Evolutionary conservation across 2,113 vertebrate species (phyloP).

Genomic region (Oryzias curvinotus): DNA sequence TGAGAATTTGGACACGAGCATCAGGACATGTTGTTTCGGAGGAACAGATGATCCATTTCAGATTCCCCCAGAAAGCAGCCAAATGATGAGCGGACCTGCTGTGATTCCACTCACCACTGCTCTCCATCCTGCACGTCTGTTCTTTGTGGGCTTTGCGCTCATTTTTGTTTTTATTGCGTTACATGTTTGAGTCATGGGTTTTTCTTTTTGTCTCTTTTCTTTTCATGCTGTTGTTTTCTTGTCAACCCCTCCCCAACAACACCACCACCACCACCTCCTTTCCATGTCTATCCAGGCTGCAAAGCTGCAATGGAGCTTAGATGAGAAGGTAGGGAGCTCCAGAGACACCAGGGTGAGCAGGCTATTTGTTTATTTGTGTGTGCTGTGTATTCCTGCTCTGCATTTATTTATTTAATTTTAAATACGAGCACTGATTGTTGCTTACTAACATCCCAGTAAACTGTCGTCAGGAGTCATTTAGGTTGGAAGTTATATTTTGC

Average conservation of each 20-base stretch:
- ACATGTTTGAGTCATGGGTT: constrained; percentile 57
- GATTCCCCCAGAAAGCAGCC: not conserved
- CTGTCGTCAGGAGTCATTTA: too few relatives aligned
- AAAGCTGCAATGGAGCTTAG: constrained; percentile 80
- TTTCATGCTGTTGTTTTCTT: constrained; percentile 46
- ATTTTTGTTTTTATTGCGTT: constrained; percentile 32
- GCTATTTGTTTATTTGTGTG: constrained; percentile 55
- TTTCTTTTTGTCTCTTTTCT: constrained; percentile 45
- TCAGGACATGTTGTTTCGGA: not conserved
- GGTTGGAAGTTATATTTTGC: too few relatives aligned
- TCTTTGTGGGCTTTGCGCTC: constrained; percentile 25
- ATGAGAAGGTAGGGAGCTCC: constrained; percentile 79
- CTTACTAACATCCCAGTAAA: not conserved
- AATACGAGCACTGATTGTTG: not conserved
- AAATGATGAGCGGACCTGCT: constrained; percentile 25
- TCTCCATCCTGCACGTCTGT: constrained; percentile 40
- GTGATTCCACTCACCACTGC: constrained; percentile 36
- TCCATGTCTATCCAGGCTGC: constrained; percentile 77
- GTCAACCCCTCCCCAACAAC: constrained; percentile 19
- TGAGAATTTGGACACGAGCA: too few relatives aligned
- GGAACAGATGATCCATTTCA: not conserved
- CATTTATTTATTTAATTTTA: constrained; percentile 7
- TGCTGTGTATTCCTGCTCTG: constrained; percentile 44
- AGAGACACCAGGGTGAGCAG: constrained; percentile 76
- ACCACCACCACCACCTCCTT: constrained; percentile 14